Evolutionary conservation across 2,888 invertebrate genomes (phyloP), one percentile per base, ranked within the genome.

Genomic region (Scaptomyza reducta): DNA sequence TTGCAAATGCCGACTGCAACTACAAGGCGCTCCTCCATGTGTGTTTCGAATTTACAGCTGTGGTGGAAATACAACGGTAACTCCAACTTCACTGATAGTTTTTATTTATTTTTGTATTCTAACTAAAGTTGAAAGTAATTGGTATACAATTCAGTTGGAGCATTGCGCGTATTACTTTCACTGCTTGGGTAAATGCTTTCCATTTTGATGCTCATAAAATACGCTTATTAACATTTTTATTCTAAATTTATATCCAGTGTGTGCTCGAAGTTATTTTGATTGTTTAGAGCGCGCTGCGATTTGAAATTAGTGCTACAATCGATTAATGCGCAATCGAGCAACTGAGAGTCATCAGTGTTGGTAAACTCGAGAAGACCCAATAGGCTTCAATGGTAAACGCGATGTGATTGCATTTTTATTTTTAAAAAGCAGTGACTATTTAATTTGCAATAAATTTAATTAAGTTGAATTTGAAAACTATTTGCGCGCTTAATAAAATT

Each of bases 1-100:
- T 86, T 83, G 73, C 83, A 82, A 83, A 87, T 84, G 87, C 87
- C 75, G 84, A 45, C 70, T 84, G 73, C 81, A 73, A 70, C 78
- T 73, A 70, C 77, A 75, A 75, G 64, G 33, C 60, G 49, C 74
- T 42, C 62, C 4, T 14, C 5, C 22, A 35, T 11, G 45, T 72
- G 67, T 70, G 62, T 60, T 76, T 68, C 38, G 73, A 67, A 73
- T 68, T 82, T 85, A 73, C 77, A 70, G 45, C 56, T 73, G 51
- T 47, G 66, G 47, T 60, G 57, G 58, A 58, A 55, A 59, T 18
- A 33, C 31, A 35, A 33, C 55, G 63, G 46, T 57, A 46, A 61
- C 31, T 56, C n/a, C 51, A 42, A 67, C 41, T 72, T 56, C 55
- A 60, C 63, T 64, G 63, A 67, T 67, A 67, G 63, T 72, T 74